These are phyloP conservation scores for Bambusicola thoracicus DNA, from an alignment of 2,113 vertebrate genomes.

Conservation along the genomic window DNA sequence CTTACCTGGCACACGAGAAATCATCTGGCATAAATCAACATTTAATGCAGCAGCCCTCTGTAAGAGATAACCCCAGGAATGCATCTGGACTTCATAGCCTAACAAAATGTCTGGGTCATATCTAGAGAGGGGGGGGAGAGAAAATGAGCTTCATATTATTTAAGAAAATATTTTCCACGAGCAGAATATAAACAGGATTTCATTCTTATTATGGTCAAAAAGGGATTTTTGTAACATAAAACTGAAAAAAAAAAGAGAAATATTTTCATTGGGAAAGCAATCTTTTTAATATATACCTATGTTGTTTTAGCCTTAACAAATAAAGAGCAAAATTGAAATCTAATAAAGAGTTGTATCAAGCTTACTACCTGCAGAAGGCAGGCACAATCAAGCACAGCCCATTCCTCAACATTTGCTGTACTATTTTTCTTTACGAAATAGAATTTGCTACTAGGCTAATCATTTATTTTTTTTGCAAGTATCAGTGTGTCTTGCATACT, in stretches of 20 bases:
- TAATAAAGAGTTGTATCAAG: neutral
- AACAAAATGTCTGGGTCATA: conserved; percentile 97
- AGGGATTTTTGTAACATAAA: neutral
- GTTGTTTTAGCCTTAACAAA: neutral
- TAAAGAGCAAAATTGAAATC: neutral
- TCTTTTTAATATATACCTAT: neutral
- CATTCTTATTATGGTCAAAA: neutral
- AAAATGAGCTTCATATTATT: conserved; percentile 13
- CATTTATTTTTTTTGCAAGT: neutral
- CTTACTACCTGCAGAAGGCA: neutral
- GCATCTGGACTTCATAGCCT: conserved; percentile 98
- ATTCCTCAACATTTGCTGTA: neutral
- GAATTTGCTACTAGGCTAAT: neutral
- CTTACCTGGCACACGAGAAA: conserved; percentile 94
- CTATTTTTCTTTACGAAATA: neutral
- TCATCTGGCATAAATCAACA: conserved; percentile 91
- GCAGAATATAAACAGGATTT: conserved; percentile 7
- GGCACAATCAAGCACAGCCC: neutral
- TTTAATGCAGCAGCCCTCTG: conserved; percentile 89
- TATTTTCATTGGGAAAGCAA: neutral
- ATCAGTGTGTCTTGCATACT: accelerated
- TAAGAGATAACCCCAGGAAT: conserved; percentile 96
- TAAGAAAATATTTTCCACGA: conserved; percentile 1
- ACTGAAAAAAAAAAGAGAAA: neutral
- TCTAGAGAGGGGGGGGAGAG: conserved; percentile 71